Conservation (phyloP, 1,140 invertebrate species). For the Leptonema lineaticorne region DNA sequence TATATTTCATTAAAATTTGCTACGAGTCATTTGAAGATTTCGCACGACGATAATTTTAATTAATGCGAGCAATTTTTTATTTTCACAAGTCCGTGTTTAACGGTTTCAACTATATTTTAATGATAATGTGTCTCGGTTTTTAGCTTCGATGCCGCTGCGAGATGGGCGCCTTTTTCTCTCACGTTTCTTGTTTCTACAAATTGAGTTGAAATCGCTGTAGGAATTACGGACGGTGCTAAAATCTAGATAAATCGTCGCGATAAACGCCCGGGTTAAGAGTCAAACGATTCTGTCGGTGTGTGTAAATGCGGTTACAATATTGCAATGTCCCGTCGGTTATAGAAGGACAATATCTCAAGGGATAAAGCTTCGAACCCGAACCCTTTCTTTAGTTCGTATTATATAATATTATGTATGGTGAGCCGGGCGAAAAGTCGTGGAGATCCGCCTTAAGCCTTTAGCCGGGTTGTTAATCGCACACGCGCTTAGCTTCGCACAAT, state of each 20-base stretch:
- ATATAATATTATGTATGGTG: slow-evolving; percentile 16
- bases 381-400: slow-evolving; percentile 9
- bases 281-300: slow-evolving; percentile 10
- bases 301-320: slow-evolving; percentile 25
- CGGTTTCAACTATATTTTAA: no score
- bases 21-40: no score
- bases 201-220: background rate
- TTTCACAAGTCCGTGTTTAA: no score
- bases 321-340: slow-evolving; percentile 25
- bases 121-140: no score
- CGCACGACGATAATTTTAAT: no score
- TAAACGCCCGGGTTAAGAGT: slow-evolving; percentile 9
- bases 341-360: slow-evolving; percentile 27
- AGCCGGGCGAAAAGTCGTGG: slow-evolving; percentile 29
- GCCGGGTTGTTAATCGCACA: slow-evolving; percentile 35
- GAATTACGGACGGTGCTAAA: slow-evolving; percentile 12
- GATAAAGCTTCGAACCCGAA: slow-evolving; percentile 12
- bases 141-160: background rate
- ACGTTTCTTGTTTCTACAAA: background rate
- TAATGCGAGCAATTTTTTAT: no score
- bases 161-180: background rate
- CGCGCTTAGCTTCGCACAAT: slow-evolving; percentile 27
- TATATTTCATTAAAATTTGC: no score
- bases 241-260: slow-evolving; percentile 17
- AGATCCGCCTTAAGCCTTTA: slow-evolving; percentile 33